Base-by-base conservation (phyloP, 2,113 vertebrate species). In the Otolemur garnettii region DNA sequence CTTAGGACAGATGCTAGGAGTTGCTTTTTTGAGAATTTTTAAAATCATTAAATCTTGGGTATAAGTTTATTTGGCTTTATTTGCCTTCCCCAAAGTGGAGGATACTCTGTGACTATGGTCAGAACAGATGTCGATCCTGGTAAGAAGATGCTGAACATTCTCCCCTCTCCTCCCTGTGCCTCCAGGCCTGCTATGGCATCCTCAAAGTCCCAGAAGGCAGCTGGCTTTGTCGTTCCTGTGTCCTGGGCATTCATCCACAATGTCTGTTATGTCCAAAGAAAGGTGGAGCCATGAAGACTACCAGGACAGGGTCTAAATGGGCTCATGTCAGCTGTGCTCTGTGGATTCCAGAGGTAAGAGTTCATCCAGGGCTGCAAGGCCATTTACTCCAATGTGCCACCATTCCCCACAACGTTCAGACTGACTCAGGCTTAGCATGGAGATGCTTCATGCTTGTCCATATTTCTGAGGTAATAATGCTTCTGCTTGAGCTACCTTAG, bases 221-320 rank as follows among this genome's bases (percentile, higher is more conserved):
- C 98, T 99, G 99, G 99, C 98, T 99, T 81, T 99, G 99, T 95
- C 99, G 99, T 80, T 99, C 99, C 19, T 99, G 99, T 0, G 99
- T 99, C 50, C 98, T 99, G 72, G 99, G 99, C 97, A 98, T 99
- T 97, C 98, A 99, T 97, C 99, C 99, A 0, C 99, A 99, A 96
- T 99, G 99, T 97, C 98, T 99, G 26, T 98, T 99, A 94, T 99
- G 99, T 98, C 99, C 99, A 77, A 99, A 99, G 98, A 99, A 99
- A 97, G 99, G 99, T 57, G 99, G 99, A 1, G 99, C 99, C 77
- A 99, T 99, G 99, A 99, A 99, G 98, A 99, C 99, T 1, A 99
- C 99, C 4, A 99, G 99, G 60, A 99, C 99, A 3, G 99, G 99
- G 60, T 99, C 99, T 93, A 99, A 99, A 98, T 99, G 99, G 99